Evolutionary conservation across 2,888 invertebrate genomes (phyloP), one percentile per base, ranked within the genome.

Genomic region (Macaria liturata): DNA sequence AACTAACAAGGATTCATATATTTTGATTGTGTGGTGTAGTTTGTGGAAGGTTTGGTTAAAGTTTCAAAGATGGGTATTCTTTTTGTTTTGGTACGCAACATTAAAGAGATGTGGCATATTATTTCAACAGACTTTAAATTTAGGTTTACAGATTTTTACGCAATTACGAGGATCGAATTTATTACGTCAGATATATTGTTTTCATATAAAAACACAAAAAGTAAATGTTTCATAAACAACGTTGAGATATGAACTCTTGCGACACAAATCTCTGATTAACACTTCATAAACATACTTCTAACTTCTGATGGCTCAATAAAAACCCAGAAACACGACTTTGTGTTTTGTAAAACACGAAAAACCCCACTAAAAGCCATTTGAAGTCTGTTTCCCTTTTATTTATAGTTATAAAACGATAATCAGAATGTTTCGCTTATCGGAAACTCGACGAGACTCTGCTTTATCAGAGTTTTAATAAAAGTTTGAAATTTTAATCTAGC

Each of bases 291-390:
- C 9, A 20, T 32, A 8, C 44, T 40, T 32, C 6, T 32, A 44
- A 45, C 47, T 52, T 42, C 52, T 47, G 30, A 52, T 49, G 30
- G 30, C 45, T n/a, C 47, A 40, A 52, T 57, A 57, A 52, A 54
- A 52, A 45, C 44, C 47, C 32, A 32, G 39, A 9, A 57, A 48
- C 57, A 49, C 49, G 40, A 45, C 32, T 52, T 52, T 49, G 57
- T 58, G 46, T 49, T 53, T 53, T 58, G 57, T 58, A 46, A 47
- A 50, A 58, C 58, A 58, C 46, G 49, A 50, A 47, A 58, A 20
- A 20, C 20, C 20, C 20, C 20, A 20, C 20, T 20, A 20, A 20
- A 54, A 32, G 48, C 9, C 9, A 32, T 46, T 54, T 32, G 31
- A 58, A 50, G 49, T 54, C 46, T 9, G 46, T 58, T 58, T 39